A percentile compares a stretch with the other conserved stretches of the same genome.
These are phyloP conservation scores for Phacellophora camtschatica DNA, from an alignment of 30 jellyfish, hydroid and myxozoan species.

Conservation along the genomic window DNA sequence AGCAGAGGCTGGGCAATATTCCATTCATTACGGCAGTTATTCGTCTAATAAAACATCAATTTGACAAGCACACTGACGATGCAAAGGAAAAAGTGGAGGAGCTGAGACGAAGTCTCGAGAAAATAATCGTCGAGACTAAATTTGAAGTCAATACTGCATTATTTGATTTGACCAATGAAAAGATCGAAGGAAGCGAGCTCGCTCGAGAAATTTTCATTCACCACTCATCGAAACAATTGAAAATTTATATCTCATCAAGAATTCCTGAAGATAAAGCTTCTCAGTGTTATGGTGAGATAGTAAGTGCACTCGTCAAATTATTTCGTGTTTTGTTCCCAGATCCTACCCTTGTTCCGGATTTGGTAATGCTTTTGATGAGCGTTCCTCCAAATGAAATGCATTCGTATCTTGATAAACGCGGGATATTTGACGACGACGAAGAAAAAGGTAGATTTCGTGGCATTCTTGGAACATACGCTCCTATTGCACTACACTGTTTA, in stretches of 20 bases:
- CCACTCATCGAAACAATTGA: background rate
- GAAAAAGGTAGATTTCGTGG: background rate
- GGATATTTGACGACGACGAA: background rate
- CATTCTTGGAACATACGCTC: slow-evolving; percentile 70
- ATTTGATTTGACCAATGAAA: background rate
- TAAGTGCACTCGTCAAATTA: background rate
- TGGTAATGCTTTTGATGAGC: slow-evolving; percentile 5
- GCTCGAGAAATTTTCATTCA: slow-evolving; percentile 7
- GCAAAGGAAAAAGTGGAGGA: background rate
- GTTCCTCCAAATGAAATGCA: slow-evolving; percentile 16
- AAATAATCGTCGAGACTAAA: background rate
- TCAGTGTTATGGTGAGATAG: background rate
- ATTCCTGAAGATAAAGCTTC: background rate
- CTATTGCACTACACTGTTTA: slow-evolving; percentile 45
- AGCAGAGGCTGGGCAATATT: background rate
- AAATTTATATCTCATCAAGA: background rate
- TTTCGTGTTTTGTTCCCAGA: background rate
- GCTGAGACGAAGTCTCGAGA: background rate
- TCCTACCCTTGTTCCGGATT: background rate
- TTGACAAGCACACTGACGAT: background rate
- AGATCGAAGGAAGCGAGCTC: slow-evolving; percentile 7
- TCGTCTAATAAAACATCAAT: slow-evolving; percentile 35
- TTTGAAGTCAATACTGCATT: background rate
- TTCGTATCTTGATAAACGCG: slow-evolving; percentile 12
- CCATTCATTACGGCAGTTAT: background rate